phyloP scores from a whole-genome alignment of 1,140 invertebrate species.

The Euschistus heros region DNA sequence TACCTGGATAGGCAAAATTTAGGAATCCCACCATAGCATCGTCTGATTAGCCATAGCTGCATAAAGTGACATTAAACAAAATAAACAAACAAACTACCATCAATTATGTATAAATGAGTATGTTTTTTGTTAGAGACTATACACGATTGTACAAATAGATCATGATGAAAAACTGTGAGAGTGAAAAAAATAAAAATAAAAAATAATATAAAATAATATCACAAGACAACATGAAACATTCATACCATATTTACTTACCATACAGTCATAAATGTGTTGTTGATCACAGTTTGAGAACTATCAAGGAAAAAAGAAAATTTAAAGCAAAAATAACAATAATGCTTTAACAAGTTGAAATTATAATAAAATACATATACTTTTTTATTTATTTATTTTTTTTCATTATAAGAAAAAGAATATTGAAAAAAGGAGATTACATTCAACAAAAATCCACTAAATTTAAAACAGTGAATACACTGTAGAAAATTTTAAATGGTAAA shows the following conservation, averaged over 20 bases:
- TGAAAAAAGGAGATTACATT: too few species aligned
- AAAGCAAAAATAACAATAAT: constrained; percentile 3
- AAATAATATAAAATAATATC: background rate
- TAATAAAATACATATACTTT: too few species aligned
- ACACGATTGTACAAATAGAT: background rate
- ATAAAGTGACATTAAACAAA: too few species aligned
- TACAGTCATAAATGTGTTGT: constrained; percentile 79
- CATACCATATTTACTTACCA: constrained; percentile 57
- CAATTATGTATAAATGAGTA: background rate
- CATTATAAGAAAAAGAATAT: too few species aligned
- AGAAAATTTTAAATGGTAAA: too few species aligned
- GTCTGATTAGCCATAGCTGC: too few species aligned
- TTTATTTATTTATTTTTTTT: too few species aligned
- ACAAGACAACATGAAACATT: constrained; percentile 14
- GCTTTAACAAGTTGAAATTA: background rate
- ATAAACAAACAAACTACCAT: background rate
- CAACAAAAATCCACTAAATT: too few species aligned
- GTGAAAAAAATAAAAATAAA: background rate
- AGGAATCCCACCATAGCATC: too few species aligned
- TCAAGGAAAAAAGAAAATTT: constrained; percentile 30
- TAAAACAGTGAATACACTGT: too few species aligned
- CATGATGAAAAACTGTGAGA: too few species aligned
- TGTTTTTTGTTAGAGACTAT: background rate
- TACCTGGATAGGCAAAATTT: too few species aligned
- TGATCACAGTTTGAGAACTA: constrained; percentile 73